Evolutionary conservation across 2,113 vertebrate species (phyloP).

Genomic region (Cervus canadensis): DNA sequence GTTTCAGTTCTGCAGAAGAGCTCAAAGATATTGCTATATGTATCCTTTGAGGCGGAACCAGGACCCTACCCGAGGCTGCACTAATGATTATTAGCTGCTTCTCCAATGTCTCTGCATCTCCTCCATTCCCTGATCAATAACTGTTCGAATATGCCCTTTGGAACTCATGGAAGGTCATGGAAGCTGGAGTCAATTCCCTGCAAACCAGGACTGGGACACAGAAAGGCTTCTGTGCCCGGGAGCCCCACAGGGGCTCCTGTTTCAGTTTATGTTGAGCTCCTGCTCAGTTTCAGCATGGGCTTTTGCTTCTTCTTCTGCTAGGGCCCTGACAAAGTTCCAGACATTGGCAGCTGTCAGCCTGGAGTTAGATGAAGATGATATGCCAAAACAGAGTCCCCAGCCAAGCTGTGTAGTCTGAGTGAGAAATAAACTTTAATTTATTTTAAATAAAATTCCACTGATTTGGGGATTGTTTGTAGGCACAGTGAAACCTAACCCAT

Average conservation of each 20-base stretch:
- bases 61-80: not conserved
- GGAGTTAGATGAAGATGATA: not conserved
- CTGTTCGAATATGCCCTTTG: not conserved
- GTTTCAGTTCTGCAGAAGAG: not conserved
- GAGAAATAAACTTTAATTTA: not conserved
- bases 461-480: not conserved
- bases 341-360: not conserved
- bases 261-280: not conserved
- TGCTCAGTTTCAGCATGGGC: not conserved
- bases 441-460: not conserved
- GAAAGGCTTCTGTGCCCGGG: not conserved
- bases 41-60: not conserved
- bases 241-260: too few relatives aligned
- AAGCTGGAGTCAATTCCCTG: not conserved
- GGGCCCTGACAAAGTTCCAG: not conserved
- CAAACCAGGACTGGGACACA: not conserved
- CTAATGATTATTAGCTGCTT: not conserved
- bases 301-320: not conserved
- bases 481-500: not conserved
- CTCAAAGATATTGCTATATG: not conserved
- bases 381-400: not conserved
- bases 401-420: not conserved
- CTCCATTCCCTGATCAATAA: not conserved
- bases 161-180: not conserved
- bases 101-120: not conserved